Evolutionary conservation across 2,113 vertebrate genomes (phyloP).

Genomic region (Tragelaphus scriptus): DNA sequence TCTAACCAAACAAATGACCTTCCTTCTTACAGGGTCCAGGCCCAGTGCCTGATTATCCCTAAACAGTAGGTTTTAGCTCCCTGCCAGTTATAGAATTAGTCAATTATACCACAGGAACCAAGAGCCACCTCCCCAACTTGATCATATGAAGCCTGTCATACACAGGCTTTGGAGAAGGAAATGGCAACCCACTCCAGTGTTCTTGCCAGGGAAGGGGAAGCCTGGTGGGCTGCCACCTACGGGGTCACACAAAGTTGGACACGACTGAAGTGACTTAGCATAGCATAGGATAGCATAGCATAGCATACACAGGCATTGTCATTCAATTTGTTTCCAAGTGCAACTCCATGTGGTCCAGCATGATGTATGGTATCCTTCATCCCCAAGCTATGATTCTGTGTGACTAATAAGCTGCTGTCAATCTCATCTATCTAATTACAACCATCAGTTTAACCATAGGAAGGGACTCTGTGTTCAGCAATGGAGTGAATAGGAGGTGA

Average conservation of each 20-base stretch:
- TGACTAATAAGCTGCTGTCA: neutral
- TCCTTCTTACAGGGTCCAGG: neutral
- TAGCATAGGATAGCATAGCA: too few species aligned
- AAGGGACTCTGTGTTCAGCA: neutral
- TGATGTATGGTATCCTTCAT: neutral
- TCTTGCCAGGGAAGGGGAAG: too few species aligned
- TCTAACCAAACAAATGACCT: neutral
- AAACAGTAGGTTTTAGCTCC: neutral
- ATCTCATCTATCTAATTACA: neutral
- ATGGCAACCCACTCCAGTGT: too few species aligned
- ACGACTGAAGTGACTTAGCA: too few species aligned
- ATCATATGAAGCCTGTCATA: neutral
- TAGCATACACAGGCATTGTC: rapidly evolving
- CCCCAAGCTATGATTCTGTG: neutral
- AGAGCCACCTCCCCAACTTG: too few species aligned
- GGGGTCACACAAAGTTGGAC: too few species aligned
- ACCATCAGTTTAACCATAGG: too few species aligned
- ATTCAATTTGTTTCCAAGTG: neutral
- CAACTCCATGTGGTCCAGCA: rapidly evolving
- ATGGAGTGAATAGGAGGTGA: neutral
- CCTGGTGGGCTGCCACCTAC: too few species aligned
- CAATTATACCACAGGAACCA: neutral
- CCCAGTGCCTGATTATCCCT: neutral
- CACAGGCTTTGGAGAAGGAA: too few species aligned
- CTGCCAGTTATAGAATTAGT: neutral